Evolutionary conservation across 2,113 vertebrate genomes (phyloP), one percentile per base, ranked within the genome.

Genomic region (Syrmaticus mikado): DNA sequence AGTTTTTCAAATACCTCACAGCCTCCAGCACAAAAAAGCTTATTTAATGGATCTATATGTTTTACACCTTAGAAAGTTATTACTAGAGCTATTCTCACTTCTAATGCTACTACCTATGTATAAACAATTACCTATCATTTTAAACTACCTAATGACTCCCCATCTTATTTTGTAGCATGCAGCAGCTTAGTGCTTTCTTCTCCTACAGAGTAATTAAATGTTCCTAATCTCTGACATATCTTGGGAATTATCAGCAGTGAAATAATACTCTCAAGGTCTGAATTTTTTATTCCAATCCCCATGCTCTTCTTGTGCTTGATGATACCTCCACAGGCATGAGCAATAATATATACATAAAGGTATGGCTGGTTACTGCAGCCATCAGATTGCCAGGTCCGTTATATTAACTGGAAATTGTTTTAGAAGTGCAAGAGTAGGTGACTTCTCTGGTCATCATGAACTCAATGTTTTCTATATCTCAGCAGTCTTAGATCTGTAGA

Each of bases 11-110:
- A 41, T 50, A 79, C 3, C 73, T 82, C 32, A 58, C 34, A 6
- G 2, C 12, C 24, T n/a, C 22, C 0, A 58, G 24, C 28, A 87
- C 0, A 0, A 77, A 13, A 76, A 72, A 85, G 8, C 14, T 27
- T 73, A 36, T 83, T 82, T 48, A 53, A 30, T 18, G 13, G 6
- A 68, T 60, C 58, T 5, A 25, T 24, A 43, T 3, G 50, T 60
- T 28, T 32, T 36, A 40, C 46, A 13, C 20, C 71, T 87, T 28
- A 71, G 10, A 80, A 67, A 32, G n/a, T 12, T 12, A 71, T 2
- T 66, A 10, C 11, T 24, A 71, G 25, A 85, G 53, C 14, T 50
- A 34, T 7, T 40, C 28, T 24, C 41, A 46, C 2, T 65, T 40
- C 32, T 60, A 5, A 3, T 43, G 8, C 19, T 79, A 50, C 71